A percentile compares a stretch with the other conserved stretches of the same genome.
Conservation (phyloP, 2,113 vertebrate species). For the Clinocottus analis region DNA sequence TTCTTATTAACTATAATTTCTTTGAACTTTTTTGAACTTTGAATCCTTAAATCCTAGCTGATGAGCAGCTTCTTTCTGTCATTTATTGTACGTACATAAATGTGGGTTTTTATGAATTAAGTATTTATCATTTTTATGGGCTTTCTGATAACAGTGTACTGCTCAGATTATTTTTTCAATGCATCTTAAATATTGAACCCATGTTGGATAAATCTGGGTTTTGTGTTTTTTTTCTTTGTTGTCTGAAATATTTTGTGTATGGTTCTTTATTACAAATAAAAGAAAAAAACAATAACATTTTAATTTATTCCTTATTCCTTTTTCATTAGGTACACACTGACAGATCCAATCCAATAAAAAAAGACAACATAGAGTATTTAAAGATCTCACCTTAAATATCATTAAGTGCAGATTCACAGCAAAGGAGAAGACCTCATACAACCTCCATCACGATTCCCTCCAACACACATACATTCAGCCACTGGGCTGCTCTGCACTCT, state of each 20-base stretch:
- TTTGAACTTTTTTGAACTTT: not conserved
- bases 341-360: not conserved
- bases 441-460: constrained; percentile 14
- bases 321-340: not conserved
- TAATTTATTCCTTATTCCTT: not conserved
- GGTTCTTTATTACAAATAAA: not conserved
- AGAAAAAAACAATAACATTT: not conserved
- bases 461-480: constrained; percentile 13
- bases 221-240: not conserved
- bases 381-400: not conserved
- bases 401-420: constrained; percentile 24
- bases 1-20: not conserved
- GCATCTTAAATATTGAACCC: not conserved
- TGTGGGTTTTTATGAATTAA: not conserved
- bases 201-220: not conserved
- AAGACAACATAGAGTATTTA: not conserved
- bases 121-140: not conserved
- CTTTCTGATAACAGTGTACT: not conserved
- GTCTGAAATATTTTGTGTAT: not conserved
- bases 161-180: not conserved
- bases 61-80: not conserved
- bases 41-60: not conserved
- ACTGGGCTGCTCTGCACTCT: constrained; percentile 19
- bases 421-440: constrained; percentile 39
- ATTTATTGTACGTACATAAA: not conserved